Conservation (phyloP, 2,113 vertebrate species). For the Carassius carassius region DNA sequence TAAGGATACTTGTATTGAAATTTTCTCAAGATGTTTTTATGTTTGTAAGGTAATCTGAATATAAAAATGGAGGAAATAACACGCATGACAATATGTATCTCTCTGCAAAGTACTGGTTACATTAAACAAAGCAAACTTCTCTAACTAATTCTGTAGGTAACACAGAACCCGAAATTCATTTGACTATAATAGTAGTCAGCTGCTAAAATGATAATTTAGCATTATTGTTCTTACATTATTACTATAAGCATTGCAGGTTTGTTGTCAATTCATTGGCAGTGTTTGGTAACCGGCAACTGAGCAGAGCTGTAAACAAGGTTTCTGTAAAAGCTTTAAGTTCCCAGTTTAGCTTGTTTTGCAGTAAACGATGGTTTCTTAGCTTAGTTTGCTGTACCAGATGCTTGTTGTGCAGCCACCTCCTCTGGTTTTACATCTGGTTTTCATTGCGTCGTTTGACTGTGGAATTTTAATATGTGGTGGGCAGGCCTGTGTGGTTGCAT, state of each 20-base stretch:
- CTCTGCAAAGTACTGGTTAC: not conserved
- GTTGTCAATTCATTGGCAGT: not conserved
- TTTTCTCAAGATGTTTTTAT: not conserved
- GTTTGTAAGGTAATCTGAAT: too few relatives aligned
- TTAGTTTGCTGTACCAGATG: slow-evolving; percentile 12
- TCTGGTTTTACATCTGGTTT: slow-evolving; percentile 55
- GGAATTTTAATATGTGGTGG: slow-evolving; percentile 55
- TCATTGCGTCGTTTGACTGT: slow-evolving; percentile 55
- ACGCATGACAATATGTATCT: not conserved
- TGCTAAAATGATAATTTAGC: not conserved
- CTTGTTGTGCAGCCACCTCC: slow-evolving; percentile 25
- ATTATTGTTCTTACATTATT: not conserved
- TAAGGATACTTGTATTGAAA: not conserved
- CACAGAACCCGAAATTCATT: not conserved
- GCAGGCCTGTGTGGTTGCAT: slow-evolving; percentile 38
- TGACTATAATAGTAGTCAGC: not conserved
- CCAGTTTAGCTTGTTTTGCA: not conserved
- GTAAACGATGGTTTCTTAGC: not conserved
- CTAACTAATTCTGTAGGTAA: not conserved
- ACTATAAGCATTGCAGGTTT: not conserved
- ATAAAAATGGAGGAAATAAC: not conserved
- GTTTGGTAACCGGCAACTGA: not conserved
- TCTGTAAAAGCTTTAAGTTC: not conserved
- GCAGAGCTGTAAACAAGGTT: not conserved
- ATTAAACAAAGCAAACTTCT: not conserved